A percentile compares a stretch with the other conserved stretches of the same genome.
phyloP scores from a whole-genome alignment of 2,888 invertebrate genomes.

The Xylocampa areola region DNA sequence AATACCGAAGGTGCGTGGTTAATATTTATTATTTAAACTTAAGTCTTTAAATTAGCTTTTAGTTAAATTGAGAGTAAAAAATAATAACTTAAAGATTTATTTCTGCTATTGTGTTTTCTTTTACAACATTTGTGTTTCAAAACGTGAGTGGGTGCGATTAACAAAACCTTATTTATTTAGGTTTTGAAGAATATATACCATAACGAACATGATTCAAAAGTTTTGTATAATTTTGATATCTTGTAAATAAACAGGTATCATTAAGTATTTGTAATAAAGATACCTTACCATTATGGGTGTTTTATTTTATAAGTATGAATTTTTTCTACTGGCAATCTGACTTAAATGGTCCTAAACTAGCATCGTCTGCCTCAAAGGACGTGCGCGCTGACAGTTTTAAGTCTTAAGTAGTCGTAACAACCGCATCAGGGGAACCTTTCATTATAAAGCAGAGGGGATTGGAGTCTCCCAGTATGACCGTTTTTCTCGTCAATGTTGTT shows the following conservation, averaged over 20 bases:
- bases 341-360: no score
- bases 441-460: no score
- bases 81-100: constrained; percentile 53
- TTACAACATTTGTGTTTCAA: constrained; percentile 41
- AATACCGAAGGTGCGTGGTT: constrained; percentile 73
- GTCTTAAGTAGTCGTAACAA: no score
- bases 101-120: constrained; percentile 45
- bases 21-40: constrained; percentile 79
- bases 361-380: no score
- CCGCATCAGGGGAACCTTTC: no score
- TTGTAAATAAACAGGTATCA: constrained; percentile 79
- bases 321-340: neutral
- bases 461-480: no score
- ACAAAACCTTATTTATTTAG: constrained; percentile 34
- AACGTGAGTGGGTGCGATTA: constrained; percentile 47
- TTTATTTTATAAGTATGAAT: constrained; percentile 59
- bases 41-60: constrained; percentile 66
- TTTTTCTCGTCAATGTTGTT: no score
- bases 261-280: constrained; percentile 84
- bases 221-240: constrained; percentile 77
- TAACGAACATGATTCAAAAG: constrained; percentile 57
- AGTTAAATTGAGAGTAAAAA: constrained; percentile 59
- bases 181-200: constrained; percentile 39
- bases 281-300: constrained; percentile 77
- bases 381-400: no score